Evolutionary conservation across 1,140 invertebrate genomes (phyloP).

Genomic region (Spodoptera litura): DNA sequence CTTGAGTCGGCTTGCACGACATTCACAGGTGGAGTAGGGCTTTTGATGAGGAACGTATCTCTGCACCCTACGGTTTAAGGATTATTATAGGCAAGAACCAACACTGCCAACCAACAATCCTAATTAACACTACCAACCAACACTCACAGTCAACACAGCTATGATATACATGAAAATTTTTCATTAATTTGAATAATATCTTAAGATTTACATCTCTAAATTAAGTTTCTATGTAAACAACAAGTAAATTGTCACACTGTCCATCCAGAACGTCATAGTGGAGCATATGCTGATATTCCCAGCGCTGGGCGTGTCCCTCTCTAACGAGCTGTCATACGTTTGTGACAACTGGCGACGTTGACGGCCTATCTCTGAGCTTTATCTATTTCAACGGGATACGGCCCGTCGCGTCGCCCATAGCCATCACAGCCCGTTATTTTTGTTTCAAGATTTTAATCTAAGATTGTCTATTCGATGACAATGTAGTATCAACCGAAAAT

Average conservation of each 20-base stretch:
- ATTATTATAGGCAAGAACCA: too few relatives aligned
- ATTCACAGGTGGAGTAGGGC: too few relatives aligned
- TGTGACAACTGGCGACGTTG: conserved; percentile 46
- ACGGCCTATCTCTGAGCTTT: conserved; percentile 53
- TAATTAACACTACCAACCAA: too few relatives aligned
- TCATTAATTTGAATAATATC: too few relatives aligned
- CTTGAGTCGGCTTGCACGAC: too few relatives aligned
- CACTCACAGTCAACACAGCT: too few relatives aligned
- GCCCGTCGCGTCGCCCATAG: conserved; percentile 6
- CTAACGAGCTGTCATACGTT: conserved; percentile 57
- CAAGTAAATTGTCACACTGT: conserved; percentile 13
- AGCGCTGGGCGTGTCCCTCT: conserved; percentile 41
- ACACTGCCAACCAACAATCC: too few relatives aligned
- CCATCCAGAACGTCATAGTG: conserved; percentile 35
- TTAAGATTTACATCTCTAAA: neutral
- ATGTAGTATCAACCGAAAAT: conserved; percentile 16
- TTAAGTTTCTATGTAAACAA: conserved; percentile 14
- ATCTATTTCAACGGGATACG: conserved; percentile 54
- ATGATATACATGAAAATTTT: too few relatives aligned
- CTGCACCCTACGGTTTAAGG: too few relatives aligned
- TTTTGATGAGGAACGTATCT: too few relatives aligned
- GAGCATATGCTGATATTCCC: conserved; percentile 56
- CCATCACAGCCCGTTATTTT: conserved; percentile 54
- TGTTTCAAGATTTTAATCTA: conserved; percentile 55
- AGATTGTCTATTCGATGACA: conserved; percentile 24